phyloP scores from a whole-genome alignment of 1,140 invertebrate genomes.

The Ceratina australensis region DNA sequence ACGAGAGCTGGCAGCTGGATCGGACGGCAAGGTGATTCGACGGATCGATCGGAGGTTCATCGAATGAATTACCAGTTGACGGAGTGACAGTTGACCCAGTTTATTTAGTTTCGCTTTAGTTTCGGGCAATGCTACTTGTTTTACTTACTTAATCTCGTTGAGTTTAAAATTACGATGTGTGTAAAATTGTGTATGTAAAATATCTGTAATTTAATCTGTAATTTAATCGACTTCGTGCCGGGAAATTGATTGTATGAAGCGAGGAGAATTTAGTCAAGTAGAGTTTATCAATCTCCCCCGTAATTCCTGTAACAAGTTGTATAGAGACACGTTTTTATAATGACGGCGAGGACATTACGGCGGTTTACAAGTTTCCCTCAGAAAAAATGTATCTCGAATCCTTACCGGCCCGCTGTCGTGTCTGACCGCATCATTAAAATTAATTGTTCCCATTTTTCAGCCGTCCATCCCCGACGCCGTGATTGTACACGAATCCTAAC shows the following conservation, averaged over 20 bases:
- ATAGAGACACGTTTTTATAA: not conserved
- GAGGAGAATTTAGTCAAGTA: not conserved
- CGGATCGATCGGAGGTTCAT: too few relatives aligned
- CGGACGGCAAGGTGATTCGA: not conserved
- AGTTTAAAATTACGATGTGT: too few relatives aligned
- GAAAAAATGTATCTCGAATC: not conserved
- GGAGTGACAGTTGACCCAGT: constrained; percentile 27
- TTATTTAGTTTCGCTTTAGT: constrained; percentile 11
- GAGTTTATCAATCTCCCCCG: not conserved
- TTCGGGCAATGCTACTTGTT: not conserved
- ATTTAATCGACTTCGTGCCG: not conserved
- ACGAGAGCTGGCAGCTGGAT: not conserved
- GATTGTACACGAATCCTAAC: not conserved
- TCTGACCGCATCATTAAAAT: constrained; percentile 7
- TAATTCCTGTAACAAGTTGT: not conserved
- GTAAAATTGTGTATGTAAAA: too few relatives aligned
- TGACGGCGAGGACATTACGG: not conserved
- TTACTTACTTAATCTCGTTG: not conserved
- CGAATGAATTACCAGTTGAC: not conserved
- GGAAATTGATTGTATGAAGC: too few relatives aligned
- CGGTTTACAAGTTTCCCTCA: not conserved
- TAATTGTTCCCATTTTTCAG: constrained; percentile 11
- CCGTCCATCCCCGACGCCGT: not conserved
- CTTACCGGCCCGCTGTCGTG: not conserved
- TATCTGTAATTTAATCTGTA: too few relatives aligned